Evolutionary conservation across 2,113 vertebrate genomes (phyloP).

Genomic region (Chlamydotis undulata): DNA sequence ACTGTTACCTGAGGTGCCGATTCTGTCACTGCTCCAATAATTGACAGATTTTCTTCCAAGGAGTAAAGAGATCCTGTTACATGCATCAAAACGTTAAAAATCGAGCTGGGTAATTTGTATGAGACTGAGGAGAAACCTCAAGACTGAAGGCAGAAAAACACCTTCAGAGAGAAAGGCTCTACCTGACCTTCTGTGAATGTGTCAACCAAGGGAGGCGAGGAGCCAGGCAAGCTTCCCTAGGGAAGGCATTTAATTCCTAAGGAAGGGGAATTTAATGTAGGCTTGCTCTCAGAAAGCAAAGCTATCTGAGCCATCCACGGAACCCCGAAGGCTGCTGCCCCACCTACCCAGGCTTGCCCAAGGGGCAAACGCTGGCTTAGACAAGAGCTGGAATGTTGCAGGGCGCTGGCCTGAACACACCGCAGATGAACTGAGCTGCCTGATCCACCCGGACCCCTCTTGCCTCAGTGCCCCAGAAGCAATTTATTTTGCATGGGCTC

Average conservation of each 20-base stretch:
- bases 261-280: not conserved
- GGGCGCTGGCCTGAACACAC: not conserved
- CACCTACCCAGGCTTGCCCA: not conserved
- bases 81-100: not conserved
- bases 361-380: not conserved
- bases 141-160: not conserved
- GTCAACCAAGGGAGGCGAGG: accelerated
- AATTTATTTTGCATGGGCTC: not conserved
- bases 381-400: not conserved
- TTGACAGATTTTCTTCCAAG: not conserved
- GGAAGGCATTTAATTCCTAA: not conserved
- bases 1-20: not conserved
- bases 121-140: not conserved
- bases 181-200: not conserved
- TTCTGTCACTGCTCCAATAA: not conserved
- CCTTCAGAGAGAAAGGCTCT: not conserved
- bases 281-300: not conserved
- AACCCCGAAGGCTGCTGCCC: not conserved
- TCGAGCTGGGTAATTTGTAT: not conserved
- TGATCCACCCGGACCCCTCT: not conserved
- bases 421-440: not conserved
- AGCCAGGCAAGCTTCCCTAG: not conserved
- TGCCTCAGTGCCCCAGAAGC: not conserved
- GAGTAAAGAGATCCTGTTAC: not conserved
- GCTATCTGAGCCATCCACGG: not conserved